Evolutionary conservation across 2,797 vertebrate species (phyloP).

Genomic region (Enteromius anoplus): DNA sequence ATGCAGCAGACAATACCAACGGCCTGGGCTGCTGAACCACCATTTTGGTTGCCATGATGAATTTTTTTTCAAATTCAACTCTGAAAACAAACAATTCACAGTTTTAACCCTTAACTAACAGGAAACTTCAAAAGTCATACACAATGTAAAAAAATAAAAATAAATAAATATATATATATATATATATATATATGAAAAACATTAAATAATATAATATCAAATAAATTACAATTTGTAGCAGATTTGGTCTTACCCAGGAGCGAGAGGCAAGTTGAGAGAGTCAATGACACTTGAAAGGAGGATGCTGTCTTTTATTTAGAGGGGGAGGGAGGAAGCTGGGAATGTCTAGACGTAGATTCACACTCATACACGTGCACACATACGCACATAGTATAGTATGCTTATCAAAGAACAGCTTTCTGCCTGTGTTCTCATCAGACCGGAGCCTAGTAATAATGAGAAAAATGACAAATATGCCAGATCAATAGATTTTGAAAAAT

Average conservation of each 20-base stretch:
- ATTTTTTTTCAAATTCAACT: not conserved
- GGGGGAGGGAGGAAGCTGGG: not conserved
- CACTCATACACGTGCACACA: not conserved
- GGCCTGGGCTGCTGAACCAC: conserved; percentile 64
- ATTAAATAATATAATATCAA: not conserved
- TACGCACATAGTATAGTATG: conserved; percentile 26
- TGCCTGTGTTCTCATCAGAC: conserved; percentile 22
- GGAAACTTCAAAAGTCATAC: not conserved
- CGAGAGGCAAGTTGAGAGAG: conserved; percentile 15
- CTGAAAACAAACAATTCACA: not conserved
- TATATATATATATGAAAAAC: too few relatives aligned
- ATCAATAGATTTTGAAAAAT: conserved; percentile 41
- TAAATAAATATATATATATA: not conserved
- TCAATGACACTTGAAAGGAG: not conserved
- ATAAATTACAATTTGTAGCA: not conserved
- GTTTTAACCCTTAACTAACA: not conserved
- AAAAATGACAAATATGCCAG: conserved; percentile 35
- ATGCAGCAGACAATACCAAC: conserved; percentile 32
- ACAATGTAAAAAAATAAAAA: not conserved
- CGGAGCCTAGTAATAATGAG: conserved; percentile 13
- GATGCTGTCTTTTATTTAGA: conserved; percentile 39
- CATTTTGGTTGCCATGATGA: conserved; percentile 61
- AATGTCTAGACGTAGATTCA: conserved; percentile 17
- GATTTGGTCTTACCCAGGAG: conserved; percentile 43
- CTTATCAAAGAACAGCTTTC: conserved; percentile 39